These are phyloP conservation scores for Spisula solida DNA, from an alignment of 2,888 invertebrate genomes.

Conservation along the genomic window DNA sequence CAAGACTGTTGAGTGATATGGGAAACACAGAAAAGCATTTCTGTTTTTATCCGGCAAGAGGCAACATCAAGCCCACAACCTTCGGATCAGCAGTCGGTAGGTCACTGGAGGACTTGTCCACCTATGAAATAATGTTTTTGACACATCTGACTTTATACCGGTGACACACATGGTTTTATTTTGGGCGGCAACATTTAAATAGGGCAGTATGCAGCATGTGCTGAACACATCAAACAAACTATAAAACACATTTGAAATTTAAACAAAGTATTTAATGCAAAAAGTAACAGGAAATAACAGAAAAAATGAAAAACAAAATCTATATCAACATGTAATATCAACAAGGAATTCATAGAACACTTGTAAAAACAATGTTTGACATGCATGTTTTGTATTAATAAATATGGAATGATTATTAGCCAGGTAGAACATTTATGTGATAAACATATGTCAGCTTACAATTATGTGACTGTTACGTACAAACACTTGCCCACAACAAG, in stretches of 20 bases:
- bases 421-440: not conserved
- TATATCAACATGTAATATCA: not conserved
- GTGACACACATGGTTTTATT: too few relatives aligned
- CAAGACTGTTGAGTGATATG: too few relatives aligned
- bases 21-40: too few relatives aligned
- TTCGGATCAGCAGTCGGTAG: too few relatives aligned
- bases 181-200: too few relatives aligned
- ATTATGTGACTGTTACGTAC: not conserved
- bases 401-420: not conserved
- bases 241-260: not conserved
- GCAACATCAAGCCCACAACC: too few relatives aligned
- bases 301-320: slow-evolving; percentile 1
- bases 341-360: not conserved
- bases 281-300: not conserved
- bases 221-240: not conserved
- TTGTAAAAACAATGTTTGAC: not conserved
- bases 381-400: not conserved
- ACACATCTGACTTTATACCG: too few relatives aligned
- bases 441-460: not conserved
- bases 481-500: not conserved
- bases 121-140: too few relatives aligned
- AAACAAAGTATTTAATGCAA: slow-evolving; percentile 18
- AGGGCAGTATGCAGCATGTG: not conserved
- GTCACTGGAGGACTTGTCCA: too few relatives aligned
- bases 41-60: too few relatives aligned